phyloP scores from a whole-genome alignment of 2,888 invertebrate species.

The Anarsia innoxiella region DNA sequence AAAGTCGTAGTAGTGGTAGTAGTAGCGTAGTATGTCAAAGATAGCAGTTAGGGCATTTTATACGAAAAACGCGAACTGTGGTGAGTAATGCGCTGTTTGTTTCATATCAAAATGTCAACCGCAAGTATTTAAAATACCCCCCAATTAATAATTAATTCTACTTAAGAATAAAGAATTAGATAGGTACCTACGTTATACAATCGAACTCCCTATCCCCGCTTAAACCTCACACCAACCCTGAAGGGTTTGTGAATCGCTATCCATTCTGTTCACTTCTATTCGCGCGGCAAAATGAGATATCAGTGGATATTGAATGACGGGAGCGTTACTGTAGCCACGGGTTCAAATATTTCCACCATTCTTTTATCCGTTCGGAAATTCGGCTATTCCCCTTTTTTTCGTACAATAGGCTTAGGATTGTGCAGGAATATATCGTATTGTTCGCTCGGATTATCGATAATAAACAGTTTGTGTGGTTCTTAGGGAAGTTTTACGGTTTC shows the following conservation, averaged over 20 bases:
- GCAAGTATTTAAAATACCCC: too few species aligned
- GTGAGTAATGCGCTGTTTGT: too few species aligned
- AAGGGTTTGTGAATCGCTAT: slow-evolving; percentile 42
- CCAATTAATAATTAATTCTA: too few species aligned
- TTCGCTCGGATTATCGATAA: slow-evolving; percentile 37
- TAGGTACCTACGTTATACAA: neutral
- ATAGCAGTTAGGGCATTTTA: too few species aligned
- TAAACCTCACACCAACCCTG: slow-evolving; percentile 22
- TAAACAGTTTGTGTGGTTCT: slow-evolving; percentile 33
- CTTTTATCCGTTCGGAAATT: slow-evolving; percentile 15
- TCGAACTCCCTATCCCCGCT: too few species aligned
- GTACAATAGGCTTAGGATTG: slow-evolving; percentile 34
- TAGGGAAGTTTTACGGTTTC: too few species aligned
- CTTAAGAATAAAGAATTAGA: too few species aligned
- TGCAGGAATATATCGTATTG: slow-evolving; percentile 36
- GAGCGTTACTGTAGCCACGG: slow-evolving; percentile 42
- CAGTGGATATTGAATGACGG: slow-evolving; percentile 68
- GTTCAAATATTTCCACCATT: slow-evolving; percentile 30
- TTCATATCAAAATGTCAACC: too few species aligned
- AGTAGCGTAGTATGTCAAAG: too few species aligned
- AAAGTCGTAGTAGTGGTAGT: too few species aligned
- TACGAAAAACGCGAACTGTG: too few species aligned
- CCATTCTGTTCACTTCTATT: slow-evolving; percentile 50
- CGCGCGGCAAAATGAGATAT: slow-evolving; percentile 69
- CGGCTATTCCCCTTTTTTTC: slow-evolving; percentile 28